Base-by-base conservation (phyloP, 2,888 invertebrate genomes). In the Caradrina clavipalpis region DNA sequence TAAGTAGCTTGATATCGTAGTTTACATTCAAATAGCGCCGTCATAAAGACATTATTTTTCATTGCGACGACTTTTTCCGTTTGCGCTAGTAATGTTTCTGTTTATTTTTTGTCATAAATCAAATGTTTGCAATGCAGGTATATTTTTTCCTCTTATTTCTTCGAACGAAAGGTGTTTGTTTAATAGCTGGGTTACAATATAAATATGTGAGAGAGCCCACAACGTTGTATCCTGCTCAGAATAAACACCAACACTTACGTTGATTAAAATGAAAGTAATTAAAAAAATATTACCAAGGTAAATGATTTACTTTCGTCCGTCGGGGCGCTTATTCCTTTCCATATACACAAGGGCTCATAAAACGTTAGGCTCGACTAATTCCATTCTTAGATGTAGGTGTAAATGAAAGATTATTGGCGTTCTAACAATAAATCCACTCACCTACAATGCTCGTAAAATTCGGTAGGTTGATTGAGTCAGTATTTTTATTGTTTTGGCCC, bases 381-480 rank as follows among this genome's bases (percentile, higher is more conserved):
- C 76, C 82, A 83, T 84, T 83, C 84, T 90, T 87, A 86, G 82
- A 83, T 76, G 81, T 81, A 92, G 91, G 93, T 93, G 93, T 92
- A 94, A 94, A 94, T 92, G 90, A 88, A 93, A 94, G 89, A 93
- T 93, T 92, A 95, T 92, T 90, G 87, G 87, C 80, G 83, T 90
- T 89, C 86, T 88, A 87, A 89, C 91, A 92, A 93, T 95, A 94
- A 95, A 94, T 93, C 90, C 88, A 90, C 92, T 93, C 92, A 94
- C 94, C 94, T 95, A 93, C 89, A 90, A 88, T 86, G 89, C 88
- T 91, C 92, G 92, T 95, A 95, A 96, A 95, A 91, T 92, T 90
- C 87, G 88, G 92, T 89, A 91, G 93, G 93, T 95, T 95, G 95
- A 96, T 96, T 95, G 95, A 95, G 95, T 93, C 93, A 94, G 95